Conservation (phyloP, 1,140 invertebrate species). For the Listronotus oregonensis region DNA sequence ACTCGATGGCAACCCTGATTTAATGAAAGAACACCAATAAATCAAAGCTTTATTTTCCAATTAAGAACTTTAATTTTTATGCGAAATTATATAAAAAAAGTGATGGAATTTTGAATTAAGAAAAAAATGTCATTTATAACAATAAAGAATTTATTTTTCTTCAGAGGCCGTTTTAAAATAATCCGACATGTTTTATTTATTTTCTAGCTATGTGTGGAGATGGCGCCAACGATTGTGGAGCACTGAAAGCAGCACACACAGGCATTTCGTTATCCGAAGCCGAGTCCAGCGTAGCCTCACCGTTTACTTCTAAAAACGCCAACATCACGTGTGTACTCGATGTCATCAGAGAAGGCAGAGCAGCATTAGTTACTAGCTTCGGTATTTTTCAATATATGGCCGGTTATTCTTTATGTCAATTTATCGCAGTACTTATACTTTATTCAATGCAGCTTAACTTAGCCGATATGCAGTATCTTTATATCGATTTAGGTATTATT, state of each 20-base stretch:
- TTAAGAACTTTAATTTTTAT: no score
- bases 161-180: conserved; percentile 5
- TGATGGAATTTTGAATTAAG: no score
- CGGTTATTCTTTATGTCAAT: conserved; percentile 79
- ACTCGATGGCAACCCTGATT: no score
- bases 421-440: conserved; percentile 87
- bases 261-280: conserved; percentile 96
- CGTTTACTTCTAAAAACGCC: conserved; percentile 89
- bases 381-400: conserved; percentile 95
- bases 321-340: conserved; percentile 91
- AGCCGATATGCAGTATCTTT: conserved; percentile 83
- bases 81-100: no score
- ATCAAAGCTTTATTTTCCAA: no score
- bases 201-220: conserved; percentile 91
- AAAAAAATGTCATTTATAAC: no score
- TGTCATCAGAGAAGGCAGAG: conserved; percentile 91
- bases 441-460: conserved; percentile 84
- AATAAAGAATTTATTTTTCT: not conserved
- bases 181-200: conserved; percentile 13
- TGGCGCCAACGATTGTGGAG: conserved; percentile 96
- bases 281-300: conserved; percentile 94
- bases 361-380: conserved; percentile 94
- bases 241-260: conserved; percentile 92
- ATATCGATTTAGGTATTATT: conserved; percentile 81
- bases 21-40: no score